These are phyloP conservation scores for Lepidothrix coronata DNA, from an alignment of 2,113 vertebrate species.

Conservation along the genomic window DNA sequence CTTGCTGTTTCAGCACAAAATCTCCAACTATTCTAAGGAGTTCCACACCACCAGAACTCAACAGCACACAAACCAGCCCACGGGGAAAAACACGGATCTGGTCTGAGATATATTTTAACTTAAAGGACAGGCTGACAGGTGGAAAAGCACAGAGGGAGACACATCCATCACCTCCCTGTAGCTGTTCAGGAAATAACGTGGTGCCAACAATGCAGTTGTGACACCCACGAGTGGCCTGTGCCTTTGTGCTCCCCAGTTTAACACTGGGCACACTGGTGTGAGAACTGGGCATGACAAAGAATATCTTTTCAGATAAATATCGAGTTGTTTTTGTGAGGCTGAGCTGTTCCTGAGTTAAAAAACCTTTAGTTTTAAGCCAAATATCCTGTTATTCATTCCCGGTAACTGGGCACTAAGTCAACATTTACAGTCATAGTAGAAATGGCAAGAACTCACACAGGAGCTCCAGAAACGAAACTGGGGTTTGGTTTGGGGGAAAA, in stretches of 20 bases:
- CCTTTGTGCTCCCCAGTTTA: neutral
- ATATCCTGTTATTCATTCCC: constrained; percentile 18
- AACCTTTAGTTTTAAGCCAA: neutral
- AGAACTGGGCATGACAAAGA: neutral
- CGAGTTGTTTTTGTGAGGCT: neutral
- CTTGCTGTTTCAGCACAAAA: neutral
- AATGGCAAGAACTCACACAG: neutral
- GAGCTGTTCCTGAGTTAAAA: neutral
- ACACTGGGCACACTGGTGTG: neutral
- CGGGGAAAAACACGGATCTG: neutral
- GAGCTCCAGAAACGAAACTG: neutral
- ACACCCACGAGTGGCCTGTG: neutral
- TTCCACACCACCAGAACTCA: fast-evolving
- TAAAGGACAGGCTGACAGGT: neutral
- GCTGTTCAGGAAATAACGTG: neutral
- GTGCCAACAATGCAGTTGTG: fast-evolving
- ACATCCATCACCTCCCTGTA: neutral
- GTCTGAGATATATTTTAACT: neutral
- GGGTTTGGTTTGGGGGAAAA: neutral
- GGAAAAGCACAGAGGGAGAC: neutral
- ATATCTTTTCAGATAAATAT: neutral
- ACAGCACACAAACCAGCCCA: neutral
- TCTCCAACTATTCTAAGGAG: neutral
- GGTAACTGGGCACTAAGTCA: neutral
- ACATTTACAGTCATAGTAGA: neutral